A percentile compares a stretch with the other conserved stretches of the same genome.
phyloP scores from a whole-genome alignment of 2,888 invertebrate genomes.

The Drosophila monieri region DNA sequence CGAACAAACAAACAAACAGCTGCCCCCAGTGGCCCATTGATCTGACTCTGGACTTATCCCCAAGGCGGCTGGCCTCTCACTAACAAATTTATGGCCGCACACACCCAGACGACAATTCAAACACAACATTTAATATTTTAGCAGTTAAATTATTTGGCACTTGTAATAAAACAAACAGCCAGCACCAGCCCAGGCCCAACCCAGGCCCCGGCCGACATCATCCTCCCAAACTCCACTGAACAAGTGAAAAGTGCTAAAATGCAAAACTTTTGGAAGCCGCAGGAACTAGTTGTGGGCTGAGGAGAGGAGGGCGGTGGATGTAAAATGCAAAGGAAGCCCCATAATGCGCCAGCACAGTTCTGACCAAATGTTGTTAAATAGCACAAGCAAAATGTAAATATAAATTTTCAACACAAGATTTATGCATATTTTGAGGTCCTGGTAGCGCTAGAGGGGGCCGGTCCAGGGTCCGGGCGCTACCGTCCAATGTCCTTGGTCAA shows the following conservation, averaged over 20 bases:
- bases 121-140: slow-evolving; percentile 79
- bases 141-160: slow-evolving; percentile 80
- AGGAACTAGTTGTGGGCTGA: slow-evolving; percentile 48
- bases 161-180: slow-evolving; percentile 78
- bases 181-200: slow-evolving; percentile 29
- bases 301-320: background rate
- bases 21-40: slow-evolving; percentile 76
- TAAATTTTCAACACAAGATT: slow-evolving; percentile 75
- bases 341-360: slow-evolving; percentile 52
- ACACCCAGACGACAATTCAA: slow-evolving; percentile 70
- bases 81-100: slow-evolving; percentile 63
- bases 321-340: slow-evolving; percentile 34
- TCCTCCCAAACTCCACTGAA: slow-evolving; percentile 33
- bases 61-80: slow-evolving; percentile 37
- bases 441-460: slow-evolving; percentile 17
- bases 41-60: slow-evolving; percentile 51
- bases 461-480: background rate
- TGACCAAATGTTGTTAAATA: slow-evolving; percentile 80
- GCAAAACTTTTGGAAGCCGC: slow-evolving; percentile 69
- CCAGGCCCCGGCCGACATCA: slow-evolving; percentile 33
- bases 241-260: slow-evolving; percentile 76
- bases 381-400: slow-evolving; percentile 79
- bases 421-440: slow-evolving; percentile 75
- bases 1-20: slow-evolving; percentile 62
- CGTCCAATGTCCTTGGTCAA: slow-evolving; percentile 12